Conservation (phyloP, 2,888 invertebrate genomes). For the Ernsta delagoae region DNA sequence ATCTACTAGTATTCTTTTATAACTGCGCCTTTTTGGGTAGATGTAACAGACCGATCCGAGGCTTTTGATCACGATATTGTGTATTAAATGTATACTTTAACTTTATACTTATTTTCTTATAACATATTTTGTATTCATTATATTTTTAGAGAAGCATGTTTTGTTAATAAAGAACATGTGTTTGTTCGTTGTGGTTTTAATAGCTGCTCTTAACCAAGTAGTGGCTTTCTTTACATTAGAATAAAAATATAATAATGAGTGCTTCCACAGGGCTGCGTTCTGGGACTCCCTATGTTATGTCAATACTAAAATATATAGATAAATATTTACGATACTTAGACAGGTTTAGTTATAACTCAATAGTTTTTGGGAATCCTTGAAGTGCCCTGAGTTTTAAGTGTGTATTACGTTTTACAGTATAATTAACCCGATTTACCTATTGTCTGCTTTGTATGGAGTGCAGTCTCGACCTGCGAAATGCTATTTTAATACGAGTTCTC, state of each 20-base stretch:
- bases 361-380: conserved; percentile 24
- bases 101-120: conserved; percentile 49
- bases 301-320: too few relatives aligned
- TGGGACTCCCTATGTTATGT: conserved; percentile 10
- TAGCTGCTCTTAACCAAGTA: conserved; percentile 70
- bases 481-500: conserved; percentile 31
- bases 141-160: conserved; percentile 74
- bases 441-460: conserved; percentile 58
- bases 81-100: conserved; percentile 56
- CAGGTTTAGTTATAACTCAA: background rate
- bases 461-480: background rate
- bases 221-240: conserved; percentile 42
- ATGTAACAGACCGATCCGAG: conserved; percentile 45
- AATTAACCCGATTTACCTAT: conserved; percentile 20
- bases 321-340: background rate
- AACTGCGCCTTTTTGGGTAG: conserved; percentile 8
- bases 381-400: conserved; percentile 12
- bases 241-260: conserved; percentile 21
- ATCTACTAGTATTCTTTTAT: conserved; percentile 17
- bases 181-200: conserved; percentile 83
- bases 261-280: conserved; percentile 24
- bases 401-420: conserved; percentile 30
- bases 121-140: conserved; percentile 51
- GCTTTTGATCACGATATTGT: conserved; percentile 50
- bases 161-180: conserved; percentile 78